Evolutionary conservation across 2,888 invertebrate genomes (phyloP), one percentile per base, ranked within the genome.

Genomic region (Catonia carolina): DNA sequence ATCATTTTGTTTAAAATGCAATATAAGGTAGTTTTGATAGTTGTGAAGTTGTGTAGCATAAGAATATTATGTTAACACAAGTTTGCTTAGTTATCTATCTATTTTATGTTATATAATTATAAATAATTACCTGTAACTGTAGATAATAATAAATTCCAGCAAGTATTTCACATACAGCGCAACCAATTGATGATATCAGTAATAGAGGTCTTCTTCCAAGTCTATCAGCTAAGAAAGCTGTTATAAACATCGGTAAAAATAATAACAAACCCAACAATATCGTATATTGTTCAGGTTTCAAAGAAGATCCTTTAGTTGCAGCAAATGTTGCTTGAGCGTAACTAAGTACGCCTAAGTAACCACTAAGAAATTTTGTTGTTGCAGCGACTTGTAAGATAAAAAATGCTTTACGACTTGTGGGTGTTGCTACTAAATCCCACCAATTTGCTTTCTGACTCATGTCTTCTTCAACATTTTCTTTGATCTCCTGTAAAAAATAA

Each of bases 321-420:
- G 55, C 45, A 42, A 64, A 62, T 8, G 63, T 63, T 22, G 57
- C 57, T 2, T 62, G 50, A 15, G 61, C 62, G 56, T 64, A 65
- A 33, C 58, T 56, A 7, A 63, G 51, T n/a, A 65, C 56, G 1
- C 63, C 60, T 0, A 58, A 56, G 8, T 64, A 51, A 1, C 65
- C 65, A 39, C 56, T 59, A 62, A 64, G 52, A 27, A 56, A 53
- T 42, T 56, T 53, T 1, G 53, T 39, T 1, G 52, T n/a, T 1
- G 56, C 52, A 8, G 48, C 56, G n/a, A 56, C 37, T 39, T 53
- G 56, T 15, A 56, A 51, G n/a, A 56, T 53, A 18, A 56, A 22
- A 41, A 56, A 53, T 7, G 53, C 52, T 18, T 50, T 18, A 15
- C 52, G 47, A 33, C 52, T 27, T 8, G 33, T 45, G 1, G 45